Percentiles rank a stretch among this genome's conserved stretches.
Evolutionary conservation across 2,797 vertebrate genomes (phyloP).

Genomic region (Morelia viridis): DNA sequence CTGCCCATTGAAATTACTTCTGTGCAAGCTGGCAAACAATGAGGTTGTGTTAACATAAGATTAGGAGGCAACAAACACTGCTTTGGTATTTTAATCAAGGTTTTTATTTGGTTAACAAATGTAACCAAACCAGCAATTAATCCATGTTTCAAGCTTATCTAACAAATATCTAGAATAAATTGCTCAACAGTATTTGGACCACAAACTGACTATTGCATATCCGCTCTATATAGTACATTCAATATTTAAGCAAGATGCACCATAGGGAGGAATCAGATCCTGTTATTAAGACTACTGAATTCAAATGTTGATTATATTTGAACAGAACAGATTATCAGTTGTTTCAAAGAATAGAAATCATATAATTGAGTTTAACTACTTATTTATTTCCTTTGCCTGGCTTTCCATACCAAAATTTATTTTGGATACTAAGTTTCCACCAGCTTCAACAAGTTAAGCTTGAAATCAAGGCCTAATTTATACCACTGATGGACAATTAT

Average conservation of each 20-base stretch:
- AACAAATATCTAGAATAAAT: background rate
- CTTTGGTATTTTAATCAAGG: background rate
- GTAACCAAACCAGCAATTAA: background rate
- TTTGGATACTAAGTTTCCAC: background rate
- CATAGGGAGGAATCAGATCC: background rate
- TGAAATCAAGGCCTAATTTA: slow-evolving; percentile 30
- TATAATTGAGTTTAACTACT: background rate
- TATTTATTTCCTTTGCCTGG: background rate
- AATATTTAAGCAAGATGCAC: background rate
- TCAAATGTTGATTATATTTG: background rate
- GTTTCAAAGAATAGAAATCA: background rate
- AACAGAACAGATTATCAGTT: background rate
- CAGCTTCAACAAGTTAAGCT: background rate
- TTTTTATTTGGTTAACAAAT: background rate
- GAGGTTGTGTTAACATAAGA: background rate
- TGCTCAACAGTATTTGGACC: background rate
- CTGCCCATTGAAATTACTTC: background rate
- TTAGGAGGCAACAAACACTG: background rate
- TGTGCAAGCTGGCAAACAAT: too few species aligned
- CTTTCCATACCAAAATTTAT: slow-evolving; percentile 10
- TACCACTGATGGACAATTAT: slow-evolving; percentile 39
- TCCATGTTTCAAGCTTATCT: background rate
- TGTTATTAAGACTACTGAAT: background rate
- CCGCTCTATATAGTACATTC: background rate
- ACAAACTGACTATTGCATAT: background rate